phyloP scores from a whole-genome alignment of 2,888 invertebrate species.

The Druceiella hillmani region DNA sequence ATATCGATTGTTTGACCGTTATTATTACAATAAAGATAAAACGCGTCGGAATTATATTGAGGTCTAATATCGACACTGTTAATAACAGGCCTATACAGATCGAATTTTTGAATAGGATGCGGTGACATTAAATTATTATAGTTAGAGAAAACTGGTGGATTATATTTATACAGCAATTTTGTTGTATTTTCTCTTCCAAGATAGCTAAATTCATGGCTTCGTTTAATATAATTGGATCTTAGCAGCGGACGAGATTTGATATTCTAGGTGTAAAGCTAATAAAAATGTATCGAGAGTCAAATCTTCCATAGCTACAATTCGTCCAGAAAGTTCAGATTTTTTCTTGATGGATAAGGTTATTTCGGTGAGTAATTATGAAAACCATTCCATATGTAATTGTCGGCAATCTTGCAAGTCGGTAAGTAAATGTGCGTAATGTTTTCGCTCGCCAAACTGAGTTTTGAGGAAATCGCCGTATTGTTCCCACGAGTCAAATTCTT shows the following conservation, averaged over 20 bases:
- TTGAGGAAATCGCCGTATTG: constrained; percentile 25
- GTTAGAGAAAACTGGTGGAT: too few relatives aligned
- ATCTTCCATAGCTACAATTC: constrained; percentile 25
- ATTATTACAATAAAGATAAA: constrained; percentile 18
- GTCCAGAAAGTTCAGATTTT: constrained; percentile 19
- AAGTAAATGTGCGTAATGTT: constrained; percentile 24
- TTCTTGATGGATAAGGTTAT: constrained; percentile 19
- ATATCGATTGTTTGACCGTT: constrained; percentile 10
- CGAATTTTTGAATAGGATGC: too few relatives aligned
- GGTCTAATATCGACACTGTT: background rate
- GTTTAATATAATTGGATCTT: constrained; percentile 15
- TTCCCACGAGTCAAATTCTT: constrained; percentile 23
- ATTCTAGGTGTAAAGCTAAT: constrained; percentile 15
- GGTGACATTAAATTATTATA: too few relatives aligned
- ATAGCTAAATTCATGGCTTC: constrained; percentile 17
- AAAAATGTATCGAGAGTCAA: constrained; percentile 21
- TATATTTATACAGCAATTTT: too few relatives aligned
- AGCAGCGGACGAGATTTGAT: constrained; percentile 16
- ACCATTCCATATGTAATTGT: constrained; percentile 18
- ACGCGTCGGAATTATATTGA: background rate
- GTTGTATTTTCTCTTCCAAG: constrained; percentile 15
- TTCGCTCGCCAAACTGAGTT: constrained; percentile 24
- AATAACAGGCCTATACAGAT: background rate
- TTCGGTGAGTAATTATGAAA: constrained; percentile 25
- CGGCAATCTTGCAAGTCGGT: constrained; percentile 23